Evolutionary conservation across 2,113 vertebrate genomes (phyloP).

Genomic region (Gasterosteus aculeatus): DNA sequence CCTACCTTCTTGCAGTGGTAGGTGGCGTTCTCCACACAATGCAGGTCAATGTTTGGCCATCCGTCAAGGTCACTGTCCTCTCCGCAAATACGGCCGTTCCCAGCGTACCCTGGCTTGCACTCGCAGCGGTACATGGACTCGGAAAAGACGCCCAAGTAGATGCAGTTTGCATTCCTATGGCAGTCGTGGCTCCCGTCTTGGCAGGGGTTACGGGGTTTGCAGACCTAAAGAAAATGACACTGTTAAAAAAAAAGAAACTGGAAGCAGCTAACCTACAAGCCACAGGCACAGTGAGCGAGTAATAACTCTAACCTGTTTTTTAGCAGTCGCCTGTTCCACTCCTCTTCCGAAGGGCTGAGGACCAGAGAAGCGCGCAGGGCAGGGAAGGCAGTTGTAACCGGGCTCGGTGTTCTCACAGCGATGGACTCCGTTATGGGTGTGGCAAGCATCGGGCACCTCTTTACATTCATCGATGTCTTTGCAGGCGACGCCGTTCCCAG

Average conservation of each 20-base stretch:
- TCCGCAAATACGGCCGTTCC: constrained; percentile 94
- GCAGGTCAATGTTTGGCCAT: constrained; percentile 92
- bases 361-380: constrained; percentile 91
- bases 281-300: neutral
- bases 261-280: neutral
- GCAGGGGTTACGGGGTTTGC: constrained; percentile 94
- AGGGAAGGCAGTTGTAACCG: constrained; percentile 95
- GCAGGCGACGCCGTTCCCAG: constrained; percentile 91
- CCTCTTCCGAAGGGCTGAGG: constrained; percentile 91
- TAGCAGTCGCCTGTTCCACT: constrained; percentile 88
- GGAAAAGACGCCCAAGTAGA: constrained; percentile 94
- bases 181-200: constrained; percentile 93
- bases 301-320: constrained; percentile 88
- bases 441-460: constrained; percentile 92
- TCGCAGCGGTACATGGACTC: constrained; percentile 98
- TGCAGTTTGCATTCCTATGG: constrained; percentile 95
- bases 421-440: constrained; percentile 88
- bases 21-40: constrained; percentile 94
- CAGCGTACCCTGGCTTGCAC: constrained; percentile 96
- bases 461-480: constrained; percentile 94
- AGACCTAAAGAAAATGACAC: constrained; percentile 84
- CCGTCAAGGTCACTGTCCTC: constrained; percentile 96
- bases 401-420: constrained; percentile 94
- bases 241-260: constrained; percentile 10
- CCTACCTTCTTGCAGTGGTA: constrained; percentile 98